Evolutionary conservation across 92 coral and sea anemone genomes (phyloP).

Genomic region (Galaxea fascicularis): DNA sequence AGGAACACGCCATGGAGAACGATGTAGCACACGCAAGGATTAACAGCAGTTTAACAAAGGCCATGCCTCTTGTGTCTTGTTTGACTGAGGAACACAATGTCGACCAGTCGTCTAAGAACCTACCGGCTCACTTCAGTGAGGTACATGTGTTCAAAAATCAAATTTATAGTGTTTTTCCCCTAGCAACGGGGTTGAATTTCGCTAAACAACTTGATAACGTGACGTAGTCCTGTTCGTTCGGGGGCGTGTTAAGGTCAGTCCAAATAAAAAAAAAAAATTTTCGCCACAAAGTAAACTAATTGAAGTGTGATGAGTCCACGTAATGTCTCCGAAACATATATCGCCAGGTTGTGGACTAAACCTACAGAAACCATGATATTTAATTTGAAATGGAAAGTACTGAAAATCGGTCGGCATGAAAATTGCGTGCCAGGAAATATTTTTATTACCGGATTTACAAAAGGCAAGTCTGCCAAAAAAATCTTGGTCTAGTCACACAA

Average conservation of each 20-base stretch:
- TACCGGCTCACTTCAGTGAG: not conserved
- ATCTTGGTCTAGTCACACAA: not conserved
- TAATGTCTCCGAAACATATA: not conserved
- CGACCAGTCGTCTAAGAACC: not conserved
- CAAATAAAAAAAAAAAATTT: not conserved
- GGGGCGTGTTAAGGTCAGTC: not conserved
- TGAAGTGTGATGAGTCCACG: not conserved
- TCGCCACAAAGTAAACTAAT: not conserved
- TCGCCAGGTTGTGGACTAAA: not conserved
- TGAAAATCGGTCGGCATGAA: not conserved
- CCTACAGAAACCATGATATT: not conserved
- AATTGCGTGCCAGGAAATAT: not conserved
- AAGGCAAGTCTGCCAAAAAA: not conserved
- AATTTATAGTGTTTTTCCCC: conserved; percentile 12
- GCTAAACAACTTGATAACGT: not conserved
- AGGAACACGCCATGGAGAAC: conserved; percentile 9
- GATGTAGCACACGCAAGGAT: conserved; percentile 8
- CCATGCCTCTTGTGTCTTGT: conserved; percentile 1
- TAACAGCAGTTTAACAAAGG: not conserved
- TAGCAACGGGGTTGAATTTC: not conserved
- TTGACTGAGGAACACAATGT: not conserved
- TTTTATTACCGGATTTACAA: not conserved
- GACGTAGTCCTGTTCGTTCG: not conserved
- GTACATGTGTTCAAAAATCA: not conserved
- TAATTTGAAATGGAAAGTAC: not conserved